Evolutionary conservation across 92 coral and sea anemone species (phyloP), one percentile per base, ranked within the genome.

Genomic region (Paramuricea clavata): DNA sequence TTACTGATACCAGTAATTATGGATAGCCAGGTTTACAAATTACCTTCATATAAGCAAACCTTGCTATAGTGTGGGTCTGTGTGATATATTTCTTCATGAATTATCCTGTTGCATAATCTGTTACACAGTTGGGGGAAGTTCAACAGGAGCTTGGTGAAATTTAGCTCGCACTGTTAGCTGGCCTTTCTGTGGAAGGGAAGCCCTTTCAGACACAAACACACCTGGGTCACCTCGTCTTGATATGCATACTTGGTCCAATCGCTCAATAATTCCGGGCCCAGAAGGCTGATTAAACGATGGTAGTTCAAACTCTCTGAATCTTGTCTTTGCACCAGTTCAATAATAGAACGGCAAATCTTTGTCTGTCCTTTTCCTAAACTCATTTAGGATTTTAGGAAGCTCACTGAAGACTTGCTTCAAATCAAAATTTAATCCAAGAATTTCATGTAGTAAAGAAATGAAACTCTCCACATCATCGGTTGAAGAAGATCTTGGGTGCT

Each of bases 401-500:
- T 82, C 90, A 61, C 64, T 67, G 33, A 19, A 74, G 49, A 91
- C 83, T 50, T 93, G 90, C 80, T 91, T 93, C 16, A 91, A 78
- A 39, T 87, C 90, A 81, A 93, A 89, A 1, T 78, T 72, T 10
- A 74, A 78, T 8, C 91, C 94, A 6, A 91, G 85, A 71, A 91
- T 73, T 84, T 93, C 93, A 68, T 93, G 94, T 6, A 86, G 73
- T 1, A 91, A 78, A 3, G 92, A 86, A 12, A 91, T 67, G 13
- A 93, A 82, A 30, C 93, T 91, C 69, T 93, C 91, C 3, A 93
- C 97, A 73, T 89, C 92, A 83, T 93, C 94, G 82, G 88, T 93
- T 30, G 93, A 87, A 8, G 93, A 93, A 11, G 96, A 81, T 16
- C 92, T 67, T 0, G 94, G 96, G 78, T 93, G 97, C 78, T 93